Base-by-base conservation (phyloP, 1,140 invertebrate genomes). In the Ceratosolen fusciceps region DNA sequence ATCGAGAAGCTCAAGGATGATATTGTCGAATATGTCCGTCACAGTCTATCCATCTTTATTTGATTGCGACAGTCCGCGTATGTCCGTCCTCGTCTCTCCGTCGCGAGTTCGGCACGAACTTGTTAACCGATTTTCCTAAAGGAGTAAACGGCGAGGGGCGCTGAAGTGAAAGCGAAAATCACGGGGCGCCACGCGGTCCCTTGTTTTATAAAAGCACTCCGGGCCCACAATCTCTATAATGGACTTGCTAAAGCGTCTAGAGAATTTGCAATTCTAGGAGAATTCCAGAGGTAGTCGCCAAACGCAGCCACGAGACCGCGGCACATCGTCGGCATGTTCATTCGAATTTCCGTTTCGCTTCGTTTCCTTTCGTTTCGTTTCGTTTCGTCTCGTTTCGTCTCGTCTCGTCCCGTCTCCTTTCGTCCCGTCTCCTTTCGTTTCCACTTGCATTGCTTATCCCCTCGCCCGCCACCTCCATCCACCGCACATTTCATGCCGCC, bases 151-250 rank as follows among this genome's bases (percentile, higher is more conserved):
- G 0, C 29, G 1, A 52, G 3, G 16, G 21, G 29, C 29, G 21
- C 9, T 31, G 14, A 52, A 71, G 70, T 52, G 43, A 71, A 70
- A 70, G 60, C 34, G 74, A 75, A 83, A 81, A 68, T 78, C 80
- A 70, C 65, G n/a, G n/a, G n/a, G 70, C 67, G 26, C 21, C 1
- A 37, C 29, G 49, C 39, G 56, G 65, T 60, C 72, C 56, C 65
- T 78, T 67, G 29, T 77, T 71, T 58, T 77, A 77, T 71, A 77
- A 71, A 49, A n/a, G 52, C 79, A 71, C 70, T 34, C 74, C 84
- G 85, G 49, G 84, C 85, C 31, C 85, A 87, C 88, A 89, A 89
- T 88, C 86, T 86, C 85, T 87, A 85, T 88, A 89, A 89, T 88
- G 87, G 86, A 87, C 86, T 88, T 83, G 85, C 85, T 88, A 88